These are phyloP conservation scores for Myathropa florea DNA, from an alignment of 2,888 invertebrate species.

Conservation along the genomic window DNA sequence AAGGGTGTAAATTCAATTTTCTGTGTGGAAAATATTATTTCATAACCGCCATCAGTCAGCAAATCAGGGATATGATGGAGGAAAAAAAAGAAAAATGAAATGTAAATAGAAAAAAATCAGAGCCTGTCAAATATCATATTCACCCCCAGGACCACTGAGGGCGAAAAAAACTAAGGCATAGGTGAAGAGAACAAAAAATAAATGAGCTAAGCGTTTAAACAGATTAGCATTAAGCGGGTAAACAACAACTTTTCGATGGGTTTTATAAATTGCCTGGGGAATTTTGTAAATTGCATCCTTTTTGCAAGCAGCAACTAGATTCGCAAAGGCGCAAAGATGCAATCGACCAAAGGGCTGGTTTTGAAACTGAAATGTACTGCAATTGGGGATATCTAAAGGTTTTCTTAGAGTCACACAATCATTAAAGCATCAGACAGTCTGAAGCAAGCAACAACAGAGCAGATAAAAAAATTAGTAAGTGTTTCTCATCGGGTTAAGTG, in stretches of 20 bases:
- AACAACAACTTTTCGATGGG: not conserved
- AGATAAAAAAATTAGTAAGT: too few relatives aligned
- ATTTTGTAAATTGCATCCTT: too few relatives aligned
- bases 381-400: too few relatives aligned
- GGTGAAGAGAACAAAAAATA: conserved; percentile 15
- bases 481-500: too few relatives aligned
- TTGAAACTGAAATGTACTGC: too few relatives aligned
- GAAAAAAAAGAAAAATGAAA: conserved; percentile 28
- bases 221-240: conserved; percentile 43
- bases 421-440: too few relatives aligned
- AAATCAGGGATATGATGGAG: conserved; percentile 32
- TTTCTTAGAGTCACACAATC: too few relatives aligned
- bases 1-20: conserved; percentile 48
- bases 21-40: conserved; percentile 42
- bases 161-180: not conserved
- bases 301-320: too few relatives aligned
- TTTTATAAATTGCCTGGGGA: not conserved
- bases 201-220: conserved; percentile 24
- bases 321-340: too few relatives aligned
- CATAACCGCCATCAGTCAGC: conserved; percentile 42
- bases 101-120: conserved; percentile 54
- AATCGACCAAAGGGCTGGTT: too few relatives aligned
- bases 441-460: too few relatives aligned
- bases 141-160: conserved; percentile 40
- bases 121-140: conserved; percentile 34